Base-by-base conservation (phyloP, 2,888 invertebrate genomes). In the Strigamia crassipes region DNA sequence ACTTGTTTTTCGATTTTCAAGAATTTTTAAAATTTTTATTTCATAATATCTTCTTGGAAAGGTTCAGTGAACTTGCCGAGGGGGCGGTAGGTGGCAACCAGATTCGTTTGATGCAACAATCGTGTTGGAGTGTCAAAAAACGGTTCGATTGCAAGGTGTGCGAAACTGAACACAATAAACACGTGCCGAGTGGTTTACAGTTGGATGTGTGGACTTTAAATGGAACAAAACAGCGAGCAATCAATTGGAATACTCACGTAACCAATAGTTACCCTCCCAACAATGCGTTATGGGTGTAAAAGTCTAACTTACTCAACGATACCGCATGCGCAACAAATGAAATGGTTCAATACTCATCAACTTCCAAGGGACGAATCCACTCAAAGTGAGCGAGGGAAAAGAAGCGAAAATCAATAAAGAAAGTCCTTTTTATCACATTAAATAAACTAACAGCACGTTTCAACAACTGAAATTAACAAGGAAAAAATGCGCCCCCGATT, bases 281-380 rank as follows among this genome's bases (percentile, higher is more conserved):
- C 21, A 21, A 21, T 23, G 12, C 9, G 18, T 66, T 12, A 23
- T 23, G 12, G 12, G 1, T 66, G 61, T 66, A 21, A 66, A 9
- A 21, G 21, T 21, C 0, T 21, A 21, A 66, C 61, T 66, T 66
- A 8, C 23, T 23, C 61, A 66, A 66, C 61, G 21, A 66, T 66
- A 66, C 61, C 61, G 61, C 61, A 66, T 66, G 61, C 61, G 61
- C 61, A 66, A 66, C 61, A 66, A 66, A 66, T 66, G 61, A 66
- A 66, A 66, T 66, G 61, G 61, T 66, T 66, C 61, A 66, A 66
- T 66, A 66, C 61, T 66, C 61, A 66, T 66, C 61, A 66, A 66
- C 61, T 66, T 23, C 18, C 61, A 23, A 9, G 61, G 21, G 61
- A 66, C 61, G 61, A 66, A 66, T 66, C 61, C 61, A 66, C 61